Conservation (phyloP, 1,140 invertebrate species). For the Glomeris maerens region DNA sequence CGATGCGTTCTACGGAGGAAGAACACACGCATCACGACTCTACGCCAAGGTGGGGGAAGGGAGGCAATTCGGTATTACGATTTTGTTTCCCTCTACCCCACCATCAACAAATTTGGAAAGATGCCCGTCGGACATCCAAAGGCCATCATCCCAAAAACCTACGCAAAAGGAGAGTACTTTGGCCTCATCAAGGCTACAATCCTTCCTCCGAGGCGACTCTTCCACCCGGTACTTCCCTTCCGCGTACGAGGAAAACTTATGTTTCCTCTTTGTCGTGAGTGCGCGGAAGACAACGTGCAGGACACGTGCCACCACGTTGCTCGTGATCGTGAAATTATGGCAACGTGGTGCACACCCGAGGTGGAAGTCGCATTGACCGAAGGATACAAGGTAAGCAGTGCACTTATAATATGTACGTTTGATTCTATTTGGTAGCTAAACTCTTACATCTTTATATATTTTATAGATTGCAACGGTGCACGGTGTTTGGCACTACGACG, state of each 20-base stretch:
- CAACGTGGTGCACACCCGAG: neutral
- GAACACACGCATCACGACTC: conserved; percentile 22
- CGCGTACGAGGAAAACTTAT: conserved; percentile 13
- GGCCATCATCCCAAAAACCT: conserved; percentile 22
- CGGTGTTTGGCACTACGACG: too few relatives aligned
- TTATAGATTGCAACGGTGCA: too few relatives aligned
- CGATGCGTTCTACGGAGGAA: conserved; percentile 27
- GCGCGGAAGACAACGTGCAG: conserved; percentile 9
- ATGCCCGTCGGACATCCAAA: conserved; percentile 28
- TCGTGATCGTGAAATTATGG: neutral
- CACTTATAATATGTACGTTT: too few relatives aligned
- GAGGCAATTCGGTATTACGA: conserved; percentile 29
- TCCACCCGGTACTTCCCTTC: conserved; percentile 17
- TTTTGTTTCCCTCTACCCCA: conserved; percentile 28
- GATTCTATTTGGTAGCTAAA: too few relatives aligned
- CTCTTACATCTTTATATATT: too few relatives aligned
- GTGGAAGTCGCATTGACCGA: too few relatives aligned
- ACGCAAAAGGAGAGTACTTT: conserved; percentile 15
- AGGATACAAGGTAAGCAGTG: too few relatives aligned
- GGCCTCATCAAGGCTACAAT: conserved; percentile 21
- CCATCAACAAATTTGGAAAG: conserved; percentile 21
- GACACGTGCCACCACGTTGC: conserved; percentile 19
- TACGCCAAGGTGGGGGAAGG: conserved; percentile 20
- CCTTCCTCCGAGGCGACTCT: conserved; percentile 14
- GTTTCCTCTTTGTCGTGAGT: conserved; percentile 20